These are phyloP conservation scores for Psittacus erithacus DNA, from an alignment of 2,113 vertebrate species.

Conservation along the genomic window DNA sequence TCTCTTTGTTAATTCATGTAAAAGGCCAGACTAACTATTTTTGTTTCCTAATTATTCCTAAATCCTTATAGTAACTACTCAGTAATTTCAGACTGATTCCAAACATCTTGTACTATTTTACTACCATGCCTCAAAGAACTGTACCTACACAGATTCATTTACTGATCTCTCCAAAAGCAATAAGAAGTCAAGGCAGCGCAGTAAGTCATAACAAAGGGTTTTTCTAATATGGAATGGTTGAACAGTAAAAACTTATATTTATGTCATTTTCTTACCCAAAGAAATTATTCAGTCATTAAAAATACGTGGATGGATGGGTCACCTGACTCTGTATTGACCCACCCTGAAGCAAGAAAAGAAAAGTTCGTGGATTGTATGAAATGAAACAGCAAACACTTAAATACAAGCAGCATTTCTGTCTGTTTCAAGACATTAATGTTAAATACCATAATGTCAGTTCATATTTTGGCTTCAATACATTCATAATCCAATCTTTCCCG, in stretches of 20 bases:
- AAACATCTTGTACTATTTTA: neutral
- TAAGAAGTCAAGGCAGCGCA: neutral
- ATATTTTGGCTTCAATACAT: neutral
- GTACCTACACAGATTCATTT: neutral
- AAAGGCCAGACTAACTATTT: neutral
- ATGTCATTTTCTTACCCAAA: neutral
- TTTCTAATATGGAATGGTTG: neutral
- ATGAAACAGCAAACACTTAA: constrained; percentile 3
- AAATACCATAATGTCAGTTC: neutral
- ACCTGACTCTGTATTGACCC: neutral
- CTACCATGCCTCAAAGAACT: neutral
- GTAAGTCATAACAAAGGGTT: neutral
- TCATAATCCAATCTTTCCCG: neutral
- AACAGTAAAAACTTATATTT: neutral
- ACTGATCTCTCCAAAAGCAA: neutral
- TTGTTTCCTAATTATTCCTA: neutral
- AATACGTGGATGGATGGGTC: neutral
- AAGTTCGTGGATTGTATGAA: neutral
- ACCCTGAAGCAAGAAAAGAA: neutral
- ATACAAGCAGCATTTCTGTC: neutral
- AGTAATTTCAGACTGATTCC: neutral
- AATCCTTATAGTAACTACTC: neutral
- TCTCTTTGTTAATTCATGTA: neutral
- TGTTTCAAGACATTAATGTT: neutral
- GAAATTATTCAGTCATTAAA: neutral